phyloP scores from a whole-genome alignment of 2,888 invertebrate genomes.

The Folsomia manolachei region DNA sequence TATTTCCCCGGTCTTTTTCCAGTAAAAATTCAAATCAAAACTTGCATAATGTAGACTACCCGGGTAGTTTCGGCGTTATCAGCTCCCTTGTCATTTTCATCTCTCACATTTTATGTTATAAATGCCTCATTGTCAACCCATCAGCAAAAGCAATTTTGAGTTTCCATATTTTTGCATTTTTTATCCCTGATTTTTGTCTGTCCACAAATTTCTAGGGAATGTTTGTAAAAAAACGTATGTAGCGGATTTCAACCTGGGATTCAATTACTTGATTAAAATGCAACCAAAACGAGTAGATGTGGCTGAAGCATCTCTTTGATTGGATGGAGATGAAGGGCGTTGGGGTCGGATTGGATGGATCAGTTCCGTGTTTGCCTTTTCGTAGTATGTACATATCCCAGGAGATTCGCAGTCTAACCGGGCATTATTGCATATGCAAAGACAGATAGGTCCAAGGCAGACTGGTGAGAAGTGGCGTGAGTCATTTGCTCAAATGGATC shows the following conservation, averaged over 20 bases:
- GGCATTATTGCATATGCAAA: slow-evolving; percentile 4
- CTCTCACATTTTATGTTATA: neutral
- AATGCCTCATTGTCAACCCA: neutral
- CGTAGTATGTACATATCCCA: neutral
- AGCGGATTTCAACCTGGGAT: neutral
- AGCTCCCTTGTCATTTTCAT: neutral
- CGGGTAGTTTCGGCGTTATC: neutral
- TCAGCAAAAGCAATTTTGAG: too few relatives aligned
- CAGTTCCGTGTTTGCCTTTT: neutral
- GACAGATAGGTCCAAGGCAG: too few relatives aligned
- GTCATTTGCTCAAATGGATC: neutral
- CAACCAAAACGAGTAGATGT: neutral
- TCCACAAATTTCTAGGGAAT: neutral
- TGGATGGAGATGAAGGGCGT: neutral
- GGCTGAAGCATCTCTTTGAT: neutral
- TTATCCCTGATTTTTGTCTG: neutral
- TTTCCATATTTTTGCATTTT: neutral
- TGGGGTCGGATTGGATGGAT: neutral
- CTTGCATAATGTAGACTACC: neutral
- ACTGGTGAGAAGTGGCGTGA: slow-evolving; percentile 1
- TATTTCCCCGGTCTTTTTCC: neutral
- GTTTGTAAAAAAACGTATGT: too few relatives aligned
- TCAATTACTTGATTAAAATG: slow-evolving; percentile 10
- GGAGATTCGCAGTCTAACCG: neutral
- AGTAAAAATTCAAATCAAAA: neutral